phyloP scores from a whole-genome alignment of 2,888 invertebrate species.

The Microdon myrmicae region DNA sequence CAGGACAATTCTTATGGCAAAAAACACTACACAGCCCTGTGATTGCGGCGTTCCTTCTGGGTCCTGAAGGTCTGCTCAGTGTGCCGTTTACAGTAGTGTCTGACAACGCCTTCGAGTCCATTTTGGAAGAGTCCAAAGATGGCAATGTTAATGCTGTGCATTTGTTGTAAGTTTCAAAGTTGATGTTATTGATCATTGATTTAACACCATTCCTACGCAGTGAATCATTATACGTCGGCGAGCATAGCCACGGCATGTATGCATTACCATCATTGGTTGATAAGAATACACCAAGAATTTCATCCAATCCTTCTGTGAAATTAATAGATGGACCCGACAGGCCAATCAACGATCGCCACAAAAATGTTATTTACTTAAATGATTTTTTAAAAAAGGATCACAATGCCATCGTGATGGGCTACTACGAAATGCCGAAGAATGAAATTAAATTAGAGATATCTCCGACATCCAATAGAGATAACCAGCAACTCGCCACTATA shows the following conservation, averaged over 20 bases:
- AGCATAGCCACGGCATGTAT: slow-evolving; percentile 85
- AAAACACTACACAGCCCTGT: slow-evolving; percentile 88
- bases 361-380: slow-evolving; percentile 68
- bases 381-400: slow-evolving; percentile 63
- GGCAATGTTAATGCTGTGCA: slow-evolving; percentile 73
- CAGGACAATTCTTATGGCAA: slow-evolving; percentile 87
- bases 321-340: slow-evolving; percentile 79
- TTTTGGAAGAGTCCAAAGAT: slow-evolving; percentile 72
- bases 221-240: slow-evolving; percentile 92
- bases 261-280: slow-evolving; percentile 93
- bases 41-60: slow-evolving; percentile 85
- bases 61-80: slow-evolving; percentile 80
- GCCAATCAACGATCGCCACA: slow-evolving; percentile 58
- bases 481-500: slow-evolving; percentile 62
- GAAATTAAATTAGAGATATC: slow-evolving; percentile 64
- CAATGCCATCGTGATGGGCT: slow-evolving; percentile 69
- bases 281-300: slow-evolving; percentile 86
- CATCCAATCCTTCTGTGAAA: slow-evolving; percentile 76
- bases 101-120: slow-evolving; percentile 82
- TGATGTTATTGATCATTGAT: not conserved
- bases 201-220: slow-evolving; percentile 69
- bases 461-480: slow-evolving; percentile 56
- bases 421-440: slow-evolving; percentile 78
- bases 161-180: slow-evolving; percentile 69
- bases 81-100: slow-evolving; percentile 91